These are phyloP conservation scores for Crotalus tigris DNA, from an alignment of 2,113 vertebrate genomes.

Conservation along the genomic window DNA sequence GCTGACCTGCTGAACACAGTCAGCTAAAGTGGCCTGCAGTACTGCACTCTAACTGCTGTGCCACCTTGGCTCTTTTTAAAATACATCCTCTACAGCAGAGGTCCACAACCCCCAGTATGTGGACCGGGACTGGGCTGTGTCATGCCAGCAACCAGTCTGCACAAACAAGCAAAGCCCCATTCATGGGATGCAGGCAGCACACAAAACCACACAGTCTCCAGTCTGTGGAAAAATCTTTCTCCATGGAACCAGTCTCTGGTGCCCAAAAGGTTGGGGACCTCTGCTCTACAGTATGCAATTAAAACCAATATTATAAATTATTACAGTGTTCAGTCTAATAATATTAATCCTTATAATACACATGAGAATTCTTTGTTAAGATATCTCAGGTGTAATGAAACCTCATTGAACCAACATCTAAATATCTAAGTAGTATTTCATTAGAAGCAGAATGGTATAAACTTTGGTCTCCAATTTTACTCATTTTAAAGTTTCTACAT, in stretches of 20 bases:
- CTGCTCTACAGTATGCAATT: background rate
- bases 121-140: background rate
- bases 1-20: too few relatives aligned
- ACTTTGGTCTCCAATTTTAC: conserved; percentile 25
- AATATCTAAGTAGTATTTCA: conserved; percentile 29
- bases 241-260: background rate
- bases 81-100: background rate
- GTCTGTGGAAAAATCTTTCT: background rate
- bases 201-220: background rate
- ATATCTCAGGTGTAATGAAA: conserved; percentile 20
- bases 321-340: conserved; percentile 1
- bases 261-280: background rate
- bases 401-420: background rate
- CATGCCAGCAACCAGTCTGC: background rate
- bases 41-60: too few relatives aligned
- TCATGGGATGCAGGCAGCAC: background rate
- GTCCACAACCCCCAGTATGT: background rate
- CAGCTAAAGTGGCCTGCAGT: too few relatives aligned
- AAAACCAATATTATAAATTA: conserved; percentile 21
- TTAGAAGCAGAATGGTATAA: conserved; percentile 22
- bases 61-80: background rate
- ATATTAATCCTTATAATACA: conserved; percentile 29
- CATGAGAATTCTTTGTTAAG: conserved; percentile 31
- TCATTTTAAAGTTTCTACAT: conserved; percentile 18
- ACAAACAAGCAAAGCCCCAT: background rate